A percentile compares a stretch with the other conserved stretches of the same genome.
Evolutionary conservation across 2,113 vertebrate species (phyloP).

Genomic region (Cololabis saira): DNA sequence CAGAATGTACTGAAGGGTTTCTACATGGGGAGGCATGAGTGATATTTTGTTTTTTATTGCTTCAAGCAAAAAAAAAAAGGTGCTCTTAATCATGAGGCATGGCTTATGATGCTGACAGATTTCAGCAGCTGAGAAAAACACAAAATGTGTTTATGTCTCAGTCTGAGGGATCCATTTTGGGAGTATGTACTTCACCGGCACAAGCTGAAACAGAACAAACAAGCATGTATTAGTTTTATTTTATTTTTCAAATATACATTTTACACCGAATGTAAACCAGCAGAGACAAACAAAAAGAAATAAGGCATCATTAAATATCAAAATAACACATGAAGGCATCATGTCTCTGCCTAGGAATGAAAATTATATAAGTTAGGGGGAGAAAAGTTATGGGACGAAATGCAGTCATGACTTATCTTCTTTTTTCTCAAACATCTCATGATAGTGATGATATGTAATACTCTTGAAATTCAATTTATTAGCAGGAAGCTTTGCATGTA

Average conservation of each 20-base stretch:
- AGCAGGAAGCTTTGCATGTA: too few relatives aligned
- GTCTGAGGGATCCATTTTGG: slow-evolving; percentile 88
- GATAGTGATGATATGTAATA: too few relatives aligned
- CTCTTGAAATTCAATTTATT: too few relatives aligned
- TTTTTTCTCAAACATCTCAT: too few relatives aligned
- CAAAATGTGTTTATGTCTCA: slow-evolving; percentile 82
- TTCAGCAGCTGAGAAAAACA: slow-evolving; percentile 85
- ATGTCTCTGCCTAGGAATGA: not conserved
- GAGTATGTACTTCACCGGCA: slow-evolving; percentile 86
- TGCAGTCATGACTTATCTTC: too few relatives aligned
- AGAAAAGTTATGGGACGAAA: too few relatives aligned
- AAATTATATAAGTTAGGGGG: too few relatives aligned
- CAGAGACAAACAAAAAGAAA: not conserved
- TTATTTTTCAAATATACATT: too few relatives aligned
- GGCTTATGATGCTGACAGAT: slow-evolving; percentile 82
- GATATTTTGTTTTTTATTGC: slow-evolving; percentile 69
- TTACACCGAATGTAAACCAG: too few relatives aligned
- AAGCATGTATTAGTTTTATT: slow-evolving; percentile 20
- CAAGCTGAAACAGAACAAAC: slow-evolving; percentile 83
- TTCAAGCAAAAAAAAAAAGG: slow-evolving; percentile 86
- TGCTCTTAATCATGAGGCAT: slow-evolving; percentile 89
- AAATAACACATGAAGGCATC: not conserved
- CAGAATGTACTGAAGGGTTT: slow-evolving; percentile 81
- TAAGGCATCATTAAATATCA: not conserved
- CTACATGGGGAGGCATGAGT: slow-evolving; percentile 90